phyloP scores from a whole-genome alignment of 2,888 invertebrate genomes.

The Marasmarcha lunaedactyla region DNA sequence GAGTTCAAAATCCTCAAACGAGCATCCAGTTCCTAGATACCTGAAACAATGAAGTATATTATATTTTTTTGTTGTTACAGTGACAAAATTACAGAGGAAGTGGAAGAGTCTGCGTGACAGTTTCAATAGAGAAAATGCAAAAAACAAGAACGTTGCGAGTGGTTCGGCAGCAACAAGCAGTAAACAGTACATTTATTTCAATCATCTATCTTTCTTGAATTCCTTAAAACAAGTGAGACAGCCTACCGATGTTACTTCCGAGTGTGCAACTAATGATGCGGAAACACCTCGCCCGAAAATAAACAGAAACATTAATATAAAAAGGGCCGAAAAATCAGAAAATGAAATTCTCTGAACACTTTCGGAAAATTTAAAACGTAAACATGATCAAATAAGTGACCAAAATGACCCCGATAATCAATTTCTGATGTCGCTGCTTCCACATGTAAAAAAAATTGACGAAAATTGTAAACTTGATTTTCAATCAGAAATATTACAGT shows the following conservation, averaged over 20 bases:
- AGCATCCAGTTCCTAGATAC: conserved; percentile 20
- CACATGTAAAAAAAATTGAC: conserved; percentile 16
- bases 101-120: conserved; percentile 24
- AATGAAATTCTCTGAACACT: conserved; percentile 19
- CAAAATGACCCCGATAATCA: conserved; percentile 14
- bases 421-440: conserved; percentile 19
- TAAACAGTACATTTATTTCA: conserved; percentile 21
- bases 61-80: conserved; percentile 7
- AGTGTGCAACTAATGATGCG: conserved; percentile 17
- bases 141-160: conserved; percentile 19
- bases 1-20: conserved; percentile 18
- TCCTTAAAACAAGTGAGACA: conserved; percentile 19
- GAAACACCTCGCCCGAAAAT: conserved; percentile 22
- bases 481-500: conserved; percentile 4
- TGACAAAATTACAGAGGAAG: conserved; percentile 19
- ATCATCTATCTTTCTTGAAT: conserved; percentile 18
- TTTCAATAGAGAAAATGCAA: conserved; percentile 20
- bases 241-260: conserved; percentile 16
- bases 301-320: conserved; percentile 15
- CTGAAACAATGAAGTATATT: conserved; percentile 17
- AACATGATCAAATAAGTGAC: conserved; percentile 1
- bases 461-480: conserved; percentile 11
- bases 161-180: conserved; percentile 17
- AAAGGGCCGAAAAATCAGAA: conserved; percentile 10
- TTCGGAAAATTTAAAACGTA: conserved; percentile 13